These are phyloP conservation scores for Ictalurus punctatus DNA, from an alignment of 2,113 vertebrate genomes.

Conservation along the genomic window DNA sequence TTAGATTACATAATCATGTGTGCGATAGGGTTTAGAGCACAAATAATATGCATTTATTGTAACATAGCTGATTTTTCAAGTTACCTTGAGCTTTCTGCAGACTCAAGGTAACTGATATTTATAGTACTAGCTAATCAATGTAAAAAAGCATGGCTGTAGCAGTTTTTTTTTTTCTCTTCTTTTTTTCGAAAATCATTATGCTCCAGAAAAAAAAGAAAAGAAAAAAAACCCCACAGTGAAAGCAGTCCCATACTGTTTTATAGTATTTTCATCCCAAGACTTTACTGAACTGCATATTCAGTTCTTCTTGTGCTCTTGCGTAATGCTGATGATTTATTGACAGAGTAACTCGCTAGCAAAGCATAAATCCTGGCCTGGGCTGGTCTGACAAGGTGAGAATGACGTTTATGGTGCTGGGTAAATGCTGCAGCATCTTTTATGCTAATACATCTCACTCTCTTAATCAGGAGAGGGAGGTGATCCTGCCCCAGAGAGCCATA, in stretches of 20 bases:
- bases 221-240: background rate
- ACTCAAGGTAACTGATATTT: constrained; percentile 21
- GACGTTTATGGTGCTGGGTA: constrained; percentile 50
- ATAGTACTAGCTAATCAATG: constrained; percentile 22
- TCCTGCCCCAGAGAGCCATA: constrained; percentile 45
- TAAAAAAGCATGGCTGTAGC: background rate
- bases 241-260: background rate
- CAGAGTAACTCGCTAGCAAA: constrained; percentile 35
- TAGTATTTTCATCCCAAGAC: background rate
- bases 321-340: constrained; percentile 43
- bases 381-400: constrained; percentile 49
- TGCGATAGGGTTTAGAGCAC: background rate
- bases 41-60: background rate
- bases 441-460: constrained; percentile 48
- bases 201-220: background rate
- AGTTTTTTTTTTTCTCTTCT: background rate
- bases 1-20: background rate
- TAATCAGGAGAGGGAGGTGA: constrained; percentile 47
- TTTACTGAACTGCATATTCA: constrained; percentile 15
- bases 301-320: background rate
- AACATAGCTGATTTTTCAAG: background rate
- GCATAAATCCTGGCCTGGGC: constrained; percentile 43
- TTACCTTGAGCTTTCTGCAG: constrained; percentile 8
- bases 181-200: background rate
- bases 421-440: constrained; percentile 49